Base-by-base conservation (phyloP, 2,888 invertebrate genomes). In the Euzetes globulus region DNA sequence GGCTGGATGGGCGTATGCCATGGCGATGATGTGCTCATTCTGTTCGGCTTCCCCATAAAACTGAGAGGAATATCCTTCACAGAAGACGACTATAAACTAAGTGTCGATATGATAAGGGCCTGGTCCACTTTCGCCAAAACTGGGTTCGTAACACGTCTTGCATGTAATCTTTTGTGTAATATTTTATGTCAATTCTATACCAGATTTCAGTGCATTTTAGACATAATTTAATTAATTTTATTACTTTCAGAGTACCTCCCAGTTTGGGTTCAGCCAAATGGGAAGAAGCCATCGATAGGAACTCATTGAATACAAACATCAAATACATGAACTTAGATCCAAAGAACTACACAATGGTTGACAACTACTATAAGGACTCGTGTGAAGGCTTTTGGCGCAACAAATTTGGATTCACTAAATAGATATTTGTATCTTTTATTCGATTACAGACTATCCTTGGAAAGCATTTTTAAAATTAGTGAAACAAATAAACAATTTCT, bases 1-100 rank as follows among this genome's bases (percentile, higher is more conserved):
- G 72, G 68, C 4, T 74, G 74, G 74, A 75, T 75, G 75, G 72
- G 74, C 22, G 74, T 74, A 1, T 74, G 74, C 27, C 74, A 74
- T 45, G 74, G 71, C 19, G 74, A 74, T 47, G 75, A 75, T 55
- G 27, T 75, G 1, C 17, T 75, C 17, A 22, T 45, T 17, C 25
- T 72, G 1, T 75, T 75, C 45, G 75, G 75, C 3, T 74, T 74
- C 27, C 74, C 74, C 17, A 55, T 74, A 1, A 52, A 27, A 27
- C 71, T 74, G 15, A 71, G 74, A n/a, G 74, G 74, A 11, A 58
- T 71, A 15, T 22, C 29, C 1, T 74, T 71, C 52, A 71, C 74
- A 5, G 74, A 74, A 71, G 52, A 50, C 13, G 74, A 74, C 19
- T 74, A 71, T 22, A 47, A 55, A 33, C 15, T 71, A 3, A 50